Conservation (phyloP, 2,797 vertebrate species). For the Cetoscarus ocellatus region DNA sequence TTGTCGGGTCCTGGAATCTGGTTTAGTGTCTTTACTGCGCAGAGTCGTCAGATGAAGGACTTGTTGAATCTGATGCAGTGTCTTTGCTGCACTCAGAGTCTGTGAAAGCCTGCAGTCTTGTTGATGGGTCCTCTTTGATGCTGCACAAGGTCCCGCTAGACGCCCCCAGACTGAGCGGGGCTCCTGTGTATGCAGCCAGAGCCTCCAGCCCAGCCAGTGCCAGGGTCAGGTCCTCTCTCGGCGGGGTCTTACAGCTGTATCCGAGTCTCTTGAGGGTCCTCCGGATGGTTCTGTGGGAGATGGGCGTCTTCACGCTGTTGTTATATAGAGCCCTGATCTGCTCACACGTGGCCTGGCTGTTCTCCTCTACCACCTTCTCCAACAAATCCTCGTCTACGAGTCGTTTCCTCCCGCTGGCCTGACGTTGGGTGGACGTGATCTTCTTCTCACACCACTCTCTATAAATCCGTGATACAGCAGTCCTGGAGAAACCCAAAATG, state of each 20-base stretch:
- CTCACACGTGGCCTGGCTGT: slow-evolving; percentile 35
- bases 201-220: slow-evolving; percentile 36
- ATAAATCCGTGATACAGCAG: slow-evolving; percentile 50
- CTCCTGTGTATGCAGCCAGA: background rate
- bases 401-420: slow-evolving; percentile 43
- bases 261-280: slow-evolving; percentile 56
- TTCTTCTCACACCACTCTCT: slow-evolving; percentile 52
- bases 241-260: slow-evolving; percentile 32
- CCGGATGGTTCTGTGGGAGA: slow-evolving; percentile 49
- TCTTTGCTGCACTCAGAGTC: background rate
- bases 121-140: background rate
- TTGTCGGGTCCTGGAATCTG: too few species aligned
- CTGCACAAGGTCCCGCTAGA: background rate
- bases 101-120: background rate
- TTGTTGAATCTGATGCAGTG: background rate
- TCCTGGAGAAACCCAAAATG: slow-evolving; percentile 51
- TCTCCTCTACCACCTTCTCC: slow-evolving; percentile 52
- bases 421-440: slow-evolving; percentile 54
- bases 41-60: too few species aligned
- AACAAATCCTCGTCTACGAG: slow-evolving; percentile 49
- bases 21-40: too few species aligned
- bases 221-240: slow-evolving; percentile 2
- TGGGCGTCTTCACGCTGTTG: slow-evolving; percentile 41
- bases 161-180: background rate
- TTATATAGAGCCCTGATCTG: slow-evolving; percentile 61